Percentiles rank a stretch among this genome's conserved stretches.
Evolutionary conservation across 2,113 vertebrate genomes (phyloP).

Genomic region (Spheniscus mendiculus): DNA sequence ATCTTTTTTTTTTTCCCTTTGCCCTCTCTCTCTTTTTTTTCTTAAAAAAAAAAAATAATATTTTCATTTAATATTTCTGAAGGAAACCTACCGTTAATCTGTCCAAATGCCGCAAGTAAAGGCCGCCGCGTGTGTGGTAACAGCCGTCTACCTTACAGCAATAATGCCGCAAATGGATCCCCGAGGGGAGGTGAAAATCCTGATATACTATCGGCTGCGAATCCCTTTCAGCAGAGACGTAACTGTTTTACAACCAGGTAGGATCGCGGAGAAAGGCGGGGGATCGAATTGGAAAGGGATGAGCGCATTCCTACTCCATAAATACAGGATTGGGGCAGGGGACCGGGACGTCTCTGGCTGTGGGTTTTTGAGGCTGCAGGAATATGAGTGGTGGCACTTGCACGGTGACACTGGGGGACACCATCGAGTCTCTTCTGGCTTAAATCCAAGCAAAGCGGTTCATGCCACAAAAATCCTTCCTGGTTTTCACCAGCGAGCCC

Average conservation of each 20-base stretch:
- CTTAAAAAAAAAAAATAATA: fast-evolving
- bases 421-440: background rate
- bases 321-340: background rate
- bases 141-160: background rate
- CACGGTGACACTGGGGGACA: fast-evolving
- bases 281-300: background rate
- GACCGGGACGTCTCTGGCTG: background rate
- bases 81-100: background rate
- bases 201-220: fast-evolving
- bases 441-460: background rate
- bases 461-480: background rate
- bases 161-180: background rate
- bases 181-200: background rate
- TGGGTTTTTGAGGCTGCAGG: background rate
- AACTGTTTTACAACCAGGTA: background rate
- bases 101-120: background rate
- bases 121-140: background rate
- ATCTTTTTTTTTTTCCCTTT: background rate
- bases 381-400: fast-evolving
- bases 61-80: background rate
- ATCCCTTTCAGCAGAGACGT: background rate
- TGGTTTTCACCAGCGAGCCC: background rate
- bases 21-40: background rate
- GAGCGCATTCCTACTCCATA: fast-evolving
- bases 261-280: fast-evolving